Evolutionary conservation across 2,888 invertebrate genomes (phyloP).

Genomic region (Cerastis rubricosa): DNA sequence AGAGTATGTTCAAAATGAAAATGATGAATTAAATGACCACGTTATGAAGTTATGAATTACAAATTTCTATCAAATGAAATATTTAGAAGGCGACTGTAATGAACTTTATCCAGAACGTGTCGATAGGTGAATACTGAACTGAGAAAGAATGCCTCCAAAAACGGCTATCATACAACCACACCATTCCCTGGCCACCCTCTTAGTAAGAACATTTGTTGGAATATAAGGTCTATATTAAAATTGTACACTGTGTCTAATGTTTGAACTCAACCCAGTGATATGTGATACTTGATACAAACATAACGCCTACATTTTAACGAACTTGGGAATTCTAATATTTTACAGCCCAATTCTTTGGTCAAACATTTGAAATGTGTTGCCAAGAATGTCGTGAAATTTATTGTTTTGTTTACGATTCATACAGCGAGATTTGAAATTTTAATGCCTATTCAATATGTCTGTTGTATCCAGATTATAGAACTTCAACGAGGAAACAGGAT

Average conservation of each 20-base stretch:
- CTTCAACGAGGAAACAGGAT: background rate
- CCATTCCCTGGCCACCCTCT: conserved; percentile 41
- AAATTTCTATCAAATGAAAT: background rate
- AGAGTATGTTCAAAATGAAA: conserved; percentile 29
- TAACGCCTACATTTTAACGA: conserved; percentile 30
- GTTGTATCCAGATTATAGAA: background rate
- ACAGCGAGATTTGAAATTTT: background rate
- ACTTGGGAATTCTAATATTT: conserved; percentile 45
- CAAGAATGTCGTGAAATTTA: conserved; percentile 52
- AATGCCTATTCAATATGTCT: background rate
- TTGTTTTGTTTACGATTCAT: conserved; percentile 59
- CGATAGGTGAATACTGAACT: background rate
- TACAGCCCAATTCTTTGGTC: conserved; percentile 63
- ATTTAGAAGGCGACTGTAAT: background rate
- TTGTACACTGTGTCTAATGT: conserved; percentile 56
- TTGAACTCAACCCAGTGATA: conserved; percentile 56
- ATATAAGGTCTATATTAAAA: conserved; percentile 35
- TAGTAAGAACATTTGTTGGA: conserved; percentile 38
- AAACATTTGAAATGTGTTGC: conserved; percentile 64
- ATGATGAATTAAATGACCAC: background rate
- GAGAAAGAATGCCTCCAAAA: background rate
- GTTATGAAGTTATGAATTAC: background rate
- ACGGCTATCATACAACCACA: background rate
- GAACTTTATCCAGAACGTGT: background rate
- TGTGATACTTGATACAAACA: conserved; percentile 16